Base-by-base conservation (phyloP, 2,888 invertebrate species). In the Ceraclea dissimilis region DNA sequence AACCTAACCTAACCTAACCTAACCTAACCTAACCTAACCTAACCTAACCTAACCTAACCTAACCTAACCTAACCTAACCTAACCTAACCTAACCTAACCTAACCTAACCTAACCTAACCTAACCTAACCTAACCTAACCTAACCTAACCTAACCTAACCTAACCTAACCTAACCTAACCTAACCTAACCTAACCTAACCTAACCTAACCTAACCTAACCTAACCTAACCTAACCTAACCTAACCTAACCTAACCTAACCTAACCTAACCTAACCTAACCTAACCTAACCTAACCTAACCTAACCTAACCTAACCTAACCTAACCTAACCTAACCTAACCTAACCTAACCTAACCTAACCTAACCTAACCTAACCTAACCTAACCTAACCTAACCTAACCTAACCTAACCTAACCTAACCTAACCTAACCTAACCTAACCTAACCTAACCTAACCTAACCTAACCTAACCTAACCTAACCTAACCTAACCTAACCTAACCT, bases 131-230 rank as follows among this genome's bases (percentile, higher is more conserved):
- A n/a, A 52, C 52, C 52, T 43, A 52, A 52, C 52, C 52, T 43
- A 52, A 39, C 52, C 52, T 43, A 52, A 39, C 52, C 52, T 43
- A 52, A 52, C 52, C 52, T 43, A 52, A 39, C 52, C 52, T 43
- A 52, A 39, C 52, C 48, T 19, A 13, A 62, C 63, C 63, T 62
- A 63, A 60, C 62, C 62, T 62, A 62, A 60, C 62, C 62, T 60
- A 62, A 59, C 60, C 60, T 58, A 61, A 60, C 62, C 62, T 60
- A 62, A 60, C 62, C 55, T 50, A 55, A 49, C 55, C 47, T 33
- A 43, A 48, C 48, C 48, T 19, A 13, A 48, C 48, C 48, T 19
- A 13, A 48, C 48, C 62, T 60, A 60, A 62, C 62, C 62, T 61
- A 60, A 63, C 63, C 63, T 61, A 58, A 58, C 56, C 61, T 57